Conservation (phyloP, 2,888 invertebrate species). For the Pharmacophagus antenor region DNA sequence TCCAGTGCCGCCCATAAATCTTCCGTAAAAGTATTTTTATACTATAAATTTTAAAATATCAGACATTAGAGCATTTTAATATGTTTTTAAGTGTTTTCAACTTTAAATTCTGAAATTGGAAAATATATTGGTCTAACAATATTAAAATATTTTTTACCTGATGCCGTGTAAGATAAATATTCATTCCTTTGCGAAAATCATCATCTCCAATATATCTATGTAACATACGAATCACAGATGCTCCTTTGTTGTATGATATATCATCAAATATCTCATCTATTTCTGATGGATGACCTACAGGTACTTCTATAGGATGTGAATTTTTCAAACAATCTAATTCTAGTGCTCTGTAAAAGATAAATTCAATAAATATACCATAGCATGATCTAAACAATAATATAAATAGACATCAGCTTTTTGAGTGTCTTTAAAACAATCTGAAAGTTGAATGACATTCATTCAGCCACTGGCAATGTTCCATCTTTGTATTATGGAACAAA, state of each 20-base stretch:
- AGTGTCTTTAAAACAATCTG: conserved; percentile 29
- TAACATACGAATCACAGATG: conserved; percentile 96
- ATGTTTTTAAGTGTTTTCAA: too few species aligned
- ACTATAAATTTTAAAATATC: conserved; percentile 82
- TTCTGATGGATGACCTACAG: conserved; percentile 95
- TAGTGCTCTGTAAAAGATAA: conserved; percentile 82
- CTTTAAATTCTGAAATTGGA: too few species aligned
- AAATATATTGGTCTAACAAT: background rate
- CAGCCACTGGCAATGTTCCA: conserved; percentile 32
- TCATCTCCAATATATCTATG: conserved; percentile 96
- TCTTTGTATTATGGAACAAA: conserved; percentile 8
- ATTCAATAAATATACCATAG: background rate
- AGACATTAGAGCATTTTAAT: too few species aligned
- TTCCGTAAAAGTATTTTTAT: conserved; percentile 94
- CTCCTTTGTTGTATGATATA: conserved; percentile 98
- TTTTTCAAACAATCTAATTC: conserved; percentile 93
- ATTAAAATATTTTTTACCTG: conserved; percentile 62
- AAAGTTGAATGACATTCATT: conserved; percentile 31
- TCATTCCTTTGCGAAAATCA: conserved; percentile 96
- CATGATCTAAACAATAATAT: conserved; percentile 10
- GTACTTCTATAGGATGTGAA: conserved; percentile 98
- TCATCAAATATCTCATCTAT: conserved; percentile 99
- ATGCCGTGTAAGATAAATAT: conserved; percentile 91
- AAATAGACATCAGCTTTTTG: conserved; percentile 20
- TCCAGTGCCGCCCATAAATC: conserved; percentile 96